These are phyloP conservation scores for Leptinotarsa haldemani DNA, from an alignment of 2,888 invertebrate genomes.

Conservation along the genomic window DNA sequence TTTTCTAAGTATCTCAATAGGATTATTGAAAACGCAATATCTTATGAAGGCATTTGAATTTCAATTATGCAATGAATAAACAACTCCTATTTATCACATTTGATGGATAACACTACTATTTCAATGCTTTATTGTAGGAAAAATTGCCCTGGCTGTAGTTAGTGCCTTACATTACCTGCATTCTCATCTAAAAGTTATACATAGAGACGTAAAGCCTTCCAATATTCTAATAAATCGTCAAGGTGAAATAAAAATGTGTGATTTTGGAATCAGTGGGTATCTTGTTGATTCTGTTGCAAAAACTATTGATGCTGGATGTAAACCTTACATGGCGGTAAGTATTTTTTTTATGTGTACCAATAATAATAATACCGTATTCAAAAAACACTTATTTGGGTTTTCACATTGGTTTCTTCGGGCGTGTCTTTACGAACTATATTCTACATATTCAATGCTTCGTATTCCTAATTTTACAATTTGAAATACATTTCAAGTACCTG, in stretches of 20 bases:
- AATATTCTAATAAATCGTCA: slow-evolving; percentile 94
- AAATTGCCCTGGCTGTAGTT: slow-evolving; percentile 86
- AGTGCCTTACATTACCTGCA: slow-evolving; percentile 95
- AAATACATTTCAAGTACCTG: no score
- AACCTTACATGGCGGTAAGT: slow-evolving; percentile 96
- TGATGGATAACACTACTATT: slow-evolving; percentile 1
- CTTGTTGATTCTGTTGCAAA: slow-evolving; percentile 97
- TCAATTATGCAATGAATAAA: not conserved
- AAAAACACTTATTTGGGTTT: no score
- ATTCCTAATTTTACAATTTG: no score
- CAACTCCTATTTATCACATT: not conserved
- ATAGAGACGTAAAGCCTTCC: slow-evolving; percentile 96
- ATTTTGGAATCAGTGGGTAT: slow-evolving; percentile 98
- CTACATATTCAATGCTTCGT: no score
- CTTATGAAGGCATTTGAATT: no score
- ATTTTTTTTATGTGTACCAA: not conserved
- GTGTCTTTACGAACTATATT: no score
- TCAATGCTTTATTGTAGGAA: slow-evolving; percentile 32
- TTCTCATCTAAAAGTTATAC: slow-evolving; percentile 90
- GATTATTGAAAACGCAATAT: no score
- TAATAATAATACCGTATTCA: no score
- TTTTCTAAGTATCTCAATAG: no score
- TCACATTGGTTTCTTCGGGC: no score
- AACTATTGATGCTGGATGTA: slow-evolving; percentile 97
- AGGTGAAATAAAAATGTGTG: slow-evolving; percentile 98